Evolutionary conservation across 1,140 invertebrate genomes (phyloP), one percentile per base, ranked within the genome.

Genomic region (Homarus americanus): DNA sequence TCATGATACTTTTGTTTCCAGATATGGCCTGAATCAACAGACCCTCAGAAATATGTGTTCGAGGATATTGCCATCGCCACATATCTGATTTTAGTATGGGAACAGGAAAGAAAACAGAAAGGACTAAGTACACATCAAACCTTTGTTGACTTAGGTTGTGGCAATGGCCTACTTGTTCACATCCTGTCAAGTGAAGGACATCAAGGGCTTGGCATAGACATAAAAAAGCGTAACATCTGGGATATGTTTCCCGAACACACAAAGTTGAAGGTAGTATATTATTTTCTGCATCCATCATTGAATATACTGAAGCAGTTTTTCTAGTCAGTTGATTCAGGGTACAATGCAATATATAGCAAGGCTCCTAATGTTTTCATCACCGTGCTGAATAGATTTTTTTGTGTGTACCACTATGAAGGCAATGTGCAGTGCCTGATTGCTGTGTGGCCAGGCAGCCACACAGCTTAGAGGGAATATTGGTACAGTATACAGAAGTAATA

Each of bases 121-220:
- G 92, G 92, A 28, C 36, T 93, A 12, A 79, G 36, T 41, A 78
- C 92, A 66, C 94, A 95, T 89, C 96, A 97, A 93, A 96, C 95
- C 1, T 99, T 99, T 95, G 96, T 98, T 1, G 98, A 99, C 95
- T 95, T 99, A 41, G 98, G 98, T 0, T 99, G 98, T 95, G 98
- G 99, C 0, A 99, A 99, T 95, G 99, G 99, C 34, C 95, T 99
- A 20, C 95, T 99, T 3, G 98, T 99, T 17, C 96, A 98, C 94
- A 97, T 99, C 89, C 95, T 99, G 15, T 96, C 95, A 53, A 95
- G 95, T 92, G 98, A 99, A 95, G 98, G 98, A 58, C 96, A 97
- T 94, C 93, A 93, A n/a, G 99, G 99, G 73, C 94, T 96, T 93
- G 99, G 99, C 32, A 95, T 99, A 92, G 99, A 99, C 96, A 95